Conservation (phyloP, 1,140 invertebrate species). For the Hormaphis cornu region DNA sequence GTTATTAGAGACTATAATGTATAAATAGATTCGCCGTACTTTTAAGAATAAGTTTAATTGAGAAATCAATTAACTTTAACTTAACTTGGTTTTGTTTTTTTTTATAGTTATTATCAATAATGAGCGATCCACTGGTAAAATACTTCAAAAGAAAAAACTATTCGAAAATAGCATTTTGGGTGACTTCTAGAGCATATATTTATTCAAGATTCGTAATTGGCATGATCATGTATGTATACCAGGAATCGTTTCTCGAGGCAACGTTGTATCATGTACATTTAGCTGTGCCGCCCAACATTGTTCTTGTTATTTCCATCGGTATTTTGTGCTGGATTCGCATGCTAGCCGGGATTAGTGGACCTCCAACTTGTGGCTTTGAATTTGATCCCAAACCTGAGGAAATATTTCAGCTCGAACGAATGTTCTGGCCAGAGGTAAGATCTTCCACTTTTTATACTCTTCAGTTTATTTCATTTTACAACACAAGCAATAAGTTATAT, state of each 20-base stretch:
- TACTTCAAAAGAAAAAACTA: slow-evolving; percentile 12
- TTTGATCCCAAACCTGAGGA: slow-evolving; percentile 4
- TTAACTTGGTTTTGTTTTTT: too few species aligned
- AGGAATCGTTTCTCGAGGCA: slow-evolving; percentile 49
- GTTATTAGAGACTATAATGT: too few species aligned
- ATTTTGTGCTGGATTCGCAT: slow-evolving; percentile 19
- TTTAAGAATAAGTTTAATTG: too few species aligned
- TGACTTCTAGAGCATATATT: slow-evolving; percentile 44
- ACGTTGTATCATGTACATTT: slow-evolving; percentile 39
- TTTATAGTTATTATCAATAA: background rate
- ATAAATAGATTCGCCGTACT: too few species aligned
- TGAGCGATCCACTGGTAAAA: slow-evolving; percentile 22
- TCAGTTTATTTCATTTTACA: background rate
- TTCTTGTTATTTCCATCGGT: slow-evolving; percentile 35
- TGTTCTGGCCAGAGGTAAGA: slow-evolving; percentile 32
- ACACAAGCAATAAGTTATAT: too few species aligned
- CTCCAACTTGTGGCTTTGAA: slow-evolving; percentile 12
- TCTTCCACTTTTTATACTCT: background rate
- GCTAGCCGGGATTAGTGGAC: background rate
- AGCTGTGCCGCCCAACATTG: background rate
- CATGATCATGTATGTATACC: slow-evolving; percentile 54
- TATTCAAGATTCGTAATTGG: slow-evolving; percentile 49
- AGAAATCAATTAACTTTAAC: too few species aligned
- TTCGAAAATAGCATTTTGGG: slow-evolving; percentile 15
- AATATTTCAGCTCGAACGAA: slow-evolving; percentile 9